phyloP scores from a whole-genome alignment of 53 echinoderm and acorn worm genomes.

The Temnopleurus reevesii region DNA sequence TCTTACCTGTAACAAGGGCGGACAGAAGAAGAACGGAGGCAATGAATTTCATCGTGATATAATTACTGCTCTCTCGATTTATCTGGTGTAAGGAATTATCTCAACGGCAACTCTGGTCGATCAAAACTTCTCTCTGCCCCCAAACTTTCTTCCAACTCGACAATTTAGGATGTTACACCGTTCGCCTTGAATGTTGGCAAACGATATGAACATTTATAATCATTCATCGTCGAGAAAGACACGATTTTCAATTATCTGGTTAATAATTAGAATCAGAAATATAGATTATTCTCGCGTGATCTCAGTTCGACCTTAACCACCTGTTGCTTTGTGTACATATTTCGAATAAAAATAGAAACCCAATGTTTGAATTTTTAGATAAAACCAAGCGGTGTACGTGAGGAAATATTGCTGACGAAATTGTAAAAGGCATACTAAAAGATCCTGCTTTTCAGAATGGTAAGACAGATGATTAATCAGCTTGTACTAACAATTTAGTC shows the following conservation, averaged over 20 bases:
- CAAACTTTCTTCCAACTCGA: neutral
- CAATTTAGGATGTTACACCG: neutral
- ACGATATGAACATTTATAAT: neutral
- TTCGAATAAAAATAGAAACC: too few relatives aligned
- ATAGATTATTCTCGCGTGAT: too few relatives aligned
- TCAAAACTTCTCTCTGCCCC: too few relatives aligned
- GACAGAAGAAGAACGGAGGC: neutral
- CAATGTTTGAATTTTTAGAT: too few relatives aligned
- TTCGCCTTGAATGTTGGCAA: neutral
- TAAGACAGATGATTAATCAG: too few relatives aligned
- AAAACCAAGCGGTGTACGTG: too few relatives aligned
- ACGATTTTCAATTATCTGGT: neutral
- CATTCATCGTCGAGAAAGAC: neutral
- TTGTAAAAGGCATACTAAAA: too few relatives aligned
- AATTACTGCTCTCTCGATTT: neutral
- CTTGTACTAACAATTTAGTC: too few relatives aligned
- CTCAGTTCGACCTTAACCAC: too few relatives aligned
- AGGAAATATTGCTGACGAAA: too few relatives aligned
- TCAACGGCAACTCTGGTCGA: neutral
- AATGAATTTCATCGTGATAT: neutral
- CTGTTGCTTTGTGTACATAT: too few relatives aligned
- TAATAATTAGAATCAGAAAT: neutral
- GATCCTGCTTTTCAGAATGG: too few relatives aligned
- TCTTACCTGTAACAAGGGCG: neutral
- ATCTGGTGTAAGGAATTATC: neutral